Evolutionary conservation across 2,113 vertebrate genomes (phyloP), one percentile per base, ranked within the genome.

Genomic region (Lophius piscatorius): DNA sequence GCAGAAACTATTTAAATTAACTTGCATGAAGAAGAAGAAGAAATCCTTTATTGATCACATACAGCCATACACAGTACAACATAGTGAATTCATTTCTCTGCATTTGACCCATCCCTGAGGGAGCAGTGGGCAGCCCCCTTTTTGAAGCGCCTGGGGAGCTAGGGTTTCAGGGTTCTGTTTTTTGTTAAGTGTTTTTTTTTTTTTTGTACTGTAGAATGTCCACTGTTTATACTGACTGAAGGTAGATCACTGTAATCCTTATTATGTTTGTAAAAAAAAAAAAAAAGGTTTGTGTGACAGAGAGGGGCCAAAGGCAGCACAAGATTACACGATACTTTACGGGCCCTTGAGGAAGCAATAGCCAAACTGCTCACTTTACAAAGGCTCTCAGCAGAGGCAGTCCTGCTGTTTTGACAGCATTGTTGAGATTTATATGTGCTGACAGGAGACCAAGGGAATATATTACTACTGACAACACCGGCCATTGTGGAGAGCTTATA

Each of bases 331-430:
- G 80, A 77, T 80, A 70, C 74, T 83, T 60, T 78, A 72, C 77
- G 41, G 59, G 84, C 83, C 69, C 60, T 13, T 54, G 66, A 84
- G 74, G 74, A 88, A 58, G 76, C 70, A 64, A 72, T 74, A 45
- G 71, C 58, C 85, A 82, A 84, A 88, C 87, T 90, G 89, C 86
- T 90, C 87, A 90, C 80, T 87, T 88, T 77, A 86, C 75, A 76
- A 86, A 80, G 79, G 87, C 83, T 90, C 81, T 86, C 74, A 88
- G 86, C 83, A 72, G 70, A 84, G 74, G 73, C 78, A 66, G 78
- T 80, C 76, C 73, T 83, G 79, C 78, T 87, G 84, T 90, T 89
- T 86, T 87, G 88, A 89, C 86, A 87, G 74, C 69, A 65, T 50
- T 51, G 69, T 85, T 90, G 86, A 88, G 80, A 70, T 76, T 86